phyloP scores from a whole-genome alignment of 1,140 invertebrate species.

The Venturia canescens region DNA sequence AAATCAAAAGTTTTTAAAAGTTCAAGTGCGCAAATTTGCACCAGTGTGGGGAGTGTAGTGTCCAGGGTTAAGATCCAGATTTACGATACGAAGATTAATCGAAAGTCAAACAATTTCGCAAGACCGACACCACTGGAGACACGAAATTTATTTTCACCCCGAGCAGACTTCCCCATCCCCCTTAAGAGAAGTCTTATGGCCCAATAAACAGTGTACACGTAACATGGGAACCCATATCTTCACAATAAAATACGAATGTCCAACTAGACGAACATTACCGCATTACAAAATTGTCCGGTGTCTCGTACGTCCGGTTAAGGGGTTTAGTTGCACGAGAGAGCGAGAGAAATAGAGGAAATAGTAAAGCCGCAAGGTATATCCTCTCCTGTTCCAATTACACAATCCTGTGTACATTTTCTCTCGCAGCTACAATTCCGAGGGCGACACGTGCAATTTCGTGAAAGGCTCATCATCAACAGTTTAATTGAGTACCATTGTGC shows the following conservation, averaged over 20 bases:
- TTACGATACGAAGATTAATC: too few relatives aligned
- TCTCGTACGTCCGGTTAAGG: constrained; percentile 24
- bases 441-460: constrained; percentile 51
- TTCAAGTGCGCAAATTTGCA: too few relatives aligned
- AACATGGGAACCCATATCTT: neutral
- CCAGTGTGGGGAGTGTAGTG: too few relatives aligned
- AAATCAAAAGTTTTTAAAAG: too few relatives aligned
- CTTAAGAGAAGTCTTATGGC: too few relatives aligned
- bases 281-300: constrained; percentile 24
- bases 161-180: too few relatives aligned
- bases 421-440: constrained; percentile 50
- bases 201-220: too few relatives aligned
- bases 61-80: too few relatives aligned
- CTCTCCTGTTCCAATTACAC: constrained; percentile 61
- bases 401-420: constrained; percentile 11
- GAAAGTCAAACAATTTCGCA: too few relatives aligned
- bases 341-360: too few relatives aligned
- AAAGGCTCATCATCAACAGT: constrained; percentile 23
- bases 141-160: too few relatives aligned
- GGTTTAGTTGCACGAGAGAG: neutral
- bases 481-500: constrained; percentile 55
- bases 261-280: constrained; percentile 6
- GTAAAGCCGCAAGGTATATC: neutral
- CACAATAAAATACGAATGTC: neutral
- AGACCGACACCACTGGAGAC: too few relatives aligned